Conservation (phyloP, 2,888 invertebrate genomes). For the Sclerodermus sp. region DNA sequence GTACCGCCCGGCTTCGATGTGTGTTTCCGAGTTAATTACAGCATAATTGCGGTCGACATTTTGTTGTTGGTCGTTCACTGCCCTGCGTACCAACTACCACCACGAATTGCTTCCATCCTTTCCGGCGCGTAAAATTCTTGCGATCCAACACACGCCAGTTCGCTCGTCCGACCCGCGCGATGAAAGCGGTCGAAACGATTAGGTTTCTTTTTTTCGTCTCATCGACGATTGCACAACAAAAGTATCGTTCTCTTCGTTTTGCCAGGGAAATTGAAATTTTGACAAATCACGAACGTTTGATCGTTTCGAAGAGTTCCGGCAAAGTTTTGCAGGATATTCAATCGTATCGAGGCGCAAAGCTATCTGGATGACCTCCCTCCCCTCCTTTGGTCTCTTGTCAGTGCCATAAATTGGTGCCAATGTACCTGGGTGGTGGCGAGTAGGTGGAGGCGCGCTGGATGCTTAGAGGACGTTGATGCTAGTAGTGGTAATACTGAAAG, state of each 20-base stretch:
- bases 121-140: slow-evolving; percentile 27
- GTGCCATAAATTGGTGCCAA: slow-evolving; percentile 50
- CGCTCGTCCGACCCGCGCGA: too few species aligned
- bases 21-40: slow-evolving; percentile 55
- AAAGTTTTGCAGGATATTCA: slow-evolving; percentile 42
- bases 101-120: slow-evolving; percentile 24
- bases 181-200: too few species aligned
- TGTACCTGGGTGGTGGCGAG: slow-evolving; percentile 43
- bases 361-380: slow-evolving; percentile 21
- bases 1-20: slow-evolving; percentile 26
- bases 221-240: too few species aligned
- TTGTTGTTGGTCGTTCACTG: slow-evolving; percentile 45
- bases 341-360: slow-evolving; percentile 37
- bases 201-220: slow-evolving; percentile 1
- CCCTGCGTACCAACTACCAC: slow-evolving; percentile 18
- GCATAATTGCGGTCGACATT: slow-evolving; percentile 57
- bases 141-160: too few species aligned
- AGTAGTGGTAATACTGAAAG: too few species aligned
- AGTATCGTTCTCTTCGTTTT: background rate
- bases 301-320: too few species aligned
- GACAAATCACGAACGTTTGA: too few species aligned
- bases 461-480: too few species aligned
- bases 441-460: slow-evolving; percentile 8
- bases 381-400: slow-evolving; percentile 23
- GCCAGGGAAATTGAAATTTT: background rate